Evolutionary conservation across 2,113 vertebrate species (phyloP).

Genomic region (Coracopsis vasa): DNA sequence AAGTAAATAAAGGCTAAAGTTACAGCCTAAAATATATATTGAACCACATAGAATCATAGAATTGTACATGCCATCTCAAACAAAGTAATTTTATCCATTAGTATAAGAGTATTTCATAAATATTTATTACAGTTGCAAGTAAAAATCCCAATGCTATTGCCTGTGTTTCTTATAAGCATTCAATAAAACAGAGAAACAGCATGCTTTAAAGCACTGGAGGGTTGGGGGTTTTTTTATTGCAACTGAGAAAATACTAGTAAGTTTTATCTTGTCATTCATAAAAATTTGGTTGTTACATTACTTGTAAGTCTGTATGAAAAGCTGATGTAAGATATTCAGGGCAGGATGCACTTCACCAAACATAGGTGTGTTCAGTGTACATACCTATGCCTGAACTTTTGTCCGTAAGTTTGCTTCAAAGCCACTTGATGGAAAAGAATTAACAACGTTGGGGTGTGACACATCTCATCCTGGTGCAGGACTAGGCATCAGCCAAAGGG

Average conservation of each 20-base stretch:
- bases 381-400: not conserved
- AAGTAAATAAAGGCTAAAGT: not conserved
- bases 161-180: not conserved
- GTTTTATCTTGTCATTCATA: not conserved
- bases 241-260: not conserved
- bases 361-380: not conserved
- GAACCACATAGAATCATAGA: not conserved
- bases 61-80: not conserved
- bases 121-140: not conserved
- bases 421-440: not conserved
- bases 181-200: not conserved
- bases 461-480: not conserved
- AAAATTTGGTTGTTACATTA: not conserved
- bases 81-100: not conserved
- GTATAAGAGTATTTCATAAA: not conserved
- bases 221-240: not conserved
- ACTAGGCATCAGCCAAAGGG: not conserved
- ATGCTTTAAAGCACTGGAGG: not conserved
- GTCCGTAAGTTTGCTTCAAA: not conserved
- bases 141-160: not conserved
- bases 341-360: not conserved
- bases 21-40: not conserved
- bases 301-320: not conserved
- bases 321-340: not conserved
- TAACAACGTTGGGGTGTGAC: not conserved